Conservation (phyloP, 2,888 invertebrate species). For the Apoda limacodes region DNA sequence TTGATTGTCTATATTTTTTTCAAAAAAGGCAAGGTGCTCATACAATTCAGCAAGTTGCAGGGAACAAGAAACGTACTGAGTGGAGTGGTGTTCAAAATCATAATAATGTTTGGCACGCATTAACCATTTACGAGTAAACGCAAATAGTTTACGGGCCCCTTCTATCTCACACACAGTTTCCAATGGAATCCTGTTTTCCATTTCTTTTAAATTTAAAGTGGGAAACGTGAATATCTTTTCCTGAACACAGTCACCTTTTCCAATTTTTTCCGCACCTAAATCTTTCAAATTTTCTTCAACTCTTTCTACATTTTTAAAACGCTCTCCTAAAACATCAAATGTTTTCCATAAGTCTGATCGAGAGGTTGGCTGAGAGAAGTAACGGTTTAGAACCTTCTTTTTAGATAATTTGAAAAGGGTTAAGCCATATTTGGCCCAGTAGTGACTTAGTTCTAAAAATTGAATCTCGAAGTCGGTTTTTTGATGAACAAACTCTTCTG, state of each 20-base stretch:
- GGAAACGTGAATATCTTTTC: slow-evolving; percentile 44
- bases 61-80: slow-evolving; percentile 70
- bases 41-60: slow-evolving; percentile 74
- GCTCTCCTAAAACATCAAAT: slow-evolving; percentile 35
- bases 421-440: slow-evolving; percentile 73
- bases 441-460: slow-evolving; percentile 64
- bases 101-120: slow-evolving; percentile 70
- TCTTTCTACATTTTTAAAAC: slow-evolving; percentile 21
- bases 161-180: slow-evolving; percentile 37
- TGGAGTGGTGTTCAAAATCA: slow-evolving; percentile 67
- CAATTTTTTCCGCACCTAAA: slow-evolving; percentile 38
- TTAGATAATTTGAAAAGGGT: slow-evolving; percentile 69
- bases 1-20: slow-evolving; percentile 72
- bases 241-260: slow-evolving; percentile 27
- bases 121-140: slow-evolving; percentile 70
- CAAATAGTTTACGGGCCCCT: slow-evolving; percentile 65
- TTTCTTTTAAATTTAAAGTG: slow-evolving; percentile 42
- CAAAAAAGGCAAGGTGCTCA: slow-evolving; percentile 78
- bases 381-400: slow-evolving; percentile 48
- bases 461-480: slow-evolving; percentile 53
- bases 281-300: slow-evolving; percentile 49
- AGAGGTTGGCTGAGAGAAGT: slow-evolving; percentile 42
- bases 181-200: slow-evolving; percentile 42
- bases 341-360: slow-evolving; percentile 49
- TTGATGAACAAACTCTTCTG: slow-evolving; percentile 49